Evolutionary conservation across 2,888 invertebrate genomes (phyloP), one percentile per base, ranked within the genome.

Genomic region (Caenorhabditis auriculariae): DNA sequence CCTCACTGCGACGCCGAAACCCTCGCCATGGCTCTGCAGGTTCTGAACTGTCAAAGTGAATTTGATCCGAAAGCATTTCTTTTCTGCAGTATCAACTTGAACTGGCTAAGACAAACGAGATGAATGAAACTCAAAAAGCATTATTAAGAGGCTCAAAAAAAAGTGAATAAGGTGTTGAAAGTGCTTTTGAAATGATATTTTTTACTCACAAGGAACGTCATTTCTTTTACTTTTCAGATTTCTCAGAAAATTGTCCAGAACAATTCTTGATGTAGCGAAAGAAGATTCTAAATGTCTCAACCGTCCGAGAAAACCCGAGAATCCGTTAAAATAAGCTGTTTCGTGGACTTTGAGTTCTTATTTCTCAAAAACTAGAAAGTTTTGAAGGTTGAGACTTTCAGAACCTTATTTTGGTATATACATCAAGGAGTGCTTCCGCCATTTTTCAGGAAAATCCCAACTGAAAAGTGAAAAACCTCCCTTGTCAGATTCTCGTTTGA

Each of bases 1-100:
- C 81, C 81, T 52, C 65, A 77, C 71, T 77, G 79, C 62, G 83
- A 83, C 65, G 78, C 83, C 9, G 80, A 77, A 47, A 75, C 81
- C 5, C 70, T 84, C 29, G 77, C 82, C 4, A 77, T 80, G 35
- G 60, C 48, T 7, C 56, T 79, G 38, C 69, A 78, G 55, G 63
- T 62, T 26, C 37, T 26, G n/a, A n/a, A n/a, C n/a, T n/a, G n/a
- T n/a, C n/a, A 43, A 24, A n/a, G 17, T 43, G 17, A 38, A 17
- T 38, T 5, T 38, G 38, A 38, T 38, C 23, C 24, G 17, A 29
- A 15, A 12, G 7, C 9, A 12, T 12, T 12, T 15, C 15, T 32
- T 32, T 32, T 32, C 9, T 12, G 15, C 7, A 32, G 9, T 32
- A 12, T 12, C 7, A 32, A 32, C 7, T 15, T 32, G 9, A 32